Base-by-base conservation (phyloP, 2,797 vertebrate genomes). In the Rhincodon typus region DNA sequence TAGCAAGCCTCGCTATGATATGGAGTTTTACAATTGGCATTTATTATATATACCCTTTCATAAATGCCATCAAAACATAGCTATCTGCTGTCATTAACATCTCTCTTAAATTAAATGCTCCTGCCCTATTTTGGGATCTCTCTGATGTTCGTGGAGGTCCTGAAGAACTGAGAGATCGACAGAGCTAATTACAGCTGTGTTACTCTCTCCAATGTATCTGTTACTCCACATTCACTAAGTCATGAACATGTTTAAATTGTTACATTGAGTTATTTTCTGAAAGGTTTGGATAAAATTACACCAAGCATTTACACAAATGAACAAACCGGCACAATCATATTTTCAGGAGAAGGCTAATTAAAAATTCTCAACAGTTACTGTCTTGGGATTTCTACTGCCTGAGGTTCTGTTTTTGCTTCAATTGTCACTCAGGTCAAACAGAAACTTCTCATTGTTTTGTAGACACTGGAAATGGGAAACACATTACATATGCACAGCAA, bases 11-110 rank as follows among this genome's bases (percentile, higher is more conserved):
- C 42, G 66, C 38, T 23, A 42, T 42, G 38, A 69, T 42, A 93
- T 1, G n/a, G 90, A 67, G 62, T 17, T 93, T 69, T 21, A 42
- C n/a, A 3, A 69, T 69, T 67, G 62, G 62, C n/a, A 38, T 38
- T n/a, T 57, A 91, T 91, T 34, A 21, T 42, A 10, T 38, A 38
- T 69, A 93, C 7, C 90, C 90, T 93, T 93, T 69, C 90, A 38
- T 42, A 69, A 93, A n/a, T 69, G 90, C 19, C 62, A 69, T 93
- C 90, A 69, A 7, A 69, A n/a, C 90, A 38, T n/a, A 69, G 90
- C 23, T 25, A 69, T n/a, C 66, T 42, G 90, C 90, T 93, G 66
- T 93, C n/a, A 67, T 93, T 93, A 93, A 93, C 90, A 69, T 69
- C 69, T 66, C 66, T 62, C 21, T 42, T n/a, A 93, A 93, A 42